Evolutionary conservation across 1,140 invertebrate species (phyloP), one percentile per base, ranked within the genome.

Genomic region (Metaphire vulgaris): DNA sequence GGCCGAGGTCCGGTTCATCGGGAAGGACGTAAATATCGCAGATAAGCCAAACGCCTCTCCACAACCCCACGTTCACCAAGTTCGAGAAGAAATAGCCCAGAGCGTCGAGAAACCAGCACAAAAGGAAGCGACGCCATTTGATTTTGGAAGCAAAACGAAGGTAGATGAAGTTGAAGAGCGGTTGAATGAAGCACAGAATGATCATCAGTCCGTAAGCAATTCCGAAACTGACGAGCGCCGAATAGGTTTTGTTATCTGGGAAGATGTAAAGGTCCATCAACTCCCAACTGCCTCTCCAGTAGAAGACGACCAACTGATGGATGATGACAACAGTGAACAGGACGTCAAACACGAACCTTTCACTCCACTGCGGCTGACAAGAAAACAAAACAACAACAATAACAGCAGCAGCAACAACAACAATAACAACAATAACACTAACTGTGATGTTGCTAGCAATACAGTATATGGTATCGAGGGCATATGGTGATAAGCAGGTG

Each of bases 271-370:
- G 32, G 72, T 73, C 72, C 41, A 73, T 21, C 32, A 73, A 14
- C 34, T 28, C 33, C 72, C 72, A 73, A 14, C 32, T 28, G 33
- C 41, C 72, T 26, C 72, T 33, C 72, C 72, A 73, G 41, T 56
- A 73, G 29, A 73, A 34, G 28, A 73, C 72, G 16, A 73, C 72
- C 72, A 73, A 64, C 72, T 73, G 72, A 30, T 73, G 28, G n/a
- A 73, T 73, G 33, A 73, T 41, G 1, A 41, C 33, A 0, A 73
- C 72, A 1, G 72, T 41, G 33, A 73, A 64, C 15, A 73, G 30
- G 41, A 64, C 41, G 31, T 73, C 72, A 26, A 34, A 73, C 33
- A 64, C 1, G 41, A 26, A 73, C 26, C 1, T 26, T n/a, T 15
- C 12, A 12, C 31, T 41, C 16, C 33, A 26, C 34, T 31, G 15